Base-by-base conservation (phyloP, 1,140 invertebrate genomes). In the Adelges cooleyi region DNA sequence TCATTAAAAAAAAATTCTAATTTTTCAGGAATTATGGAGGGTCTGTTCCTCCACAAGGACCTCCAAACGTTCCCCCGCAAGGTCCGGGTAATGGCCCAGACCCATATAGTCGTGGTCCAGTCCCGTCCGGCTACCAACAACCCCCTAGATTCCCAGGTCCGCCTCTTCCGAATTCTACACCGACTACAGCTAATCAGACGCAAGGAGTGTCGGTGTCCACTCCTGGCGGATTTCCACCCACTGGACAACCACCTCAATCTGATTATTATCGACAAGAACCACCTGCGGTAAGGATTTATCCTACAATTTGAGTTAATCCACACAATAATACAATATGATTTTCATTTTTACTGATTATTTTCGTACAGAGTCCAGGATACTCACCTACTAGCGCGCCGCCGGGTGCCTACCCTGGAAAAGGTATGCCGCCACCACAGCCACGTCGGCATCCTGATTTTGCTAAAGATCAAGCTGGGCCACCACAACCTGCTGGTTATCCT, bases 361-460 rank as follows among this genome's bases (percentile, higher is more conserved):
- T 33, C 11, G 44, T 62, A 29, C 33, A 62, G 56, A 62, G 56
- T 22, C 56, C 56, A 33, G 56, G 56, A 29, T 62, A 62, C 29
- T 25, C 56, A 11, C 56, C 56, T 20, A 44, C 38, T 3, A 62
- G 42, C 33, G 23, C 23, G 13, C 23, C 56, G 9, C 23, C 56
- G 9, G 66, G 67, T 8, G 36, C 62, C 17, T 66, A 67, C 3
- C 70, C 75, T 23, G 83, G 80, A 67, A 84, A 83, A 73, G 80
- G 78, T 66, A 84, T 84, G 82, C 82, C 82, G 18, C 81, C 82
- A 44, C 82, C 82, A 49, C 85, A 86, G 71, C 86, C 87, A 23
- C 80, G 87, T 54, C 77, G 89, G 70, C 89, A 90, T 78, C 89
- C 87, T 46, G 88, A 90, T 76, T 91, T 91, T 79, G 82, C 86